These are phyloP conservation scores for Sinonovacula constricta DNA, from an alignment of 1,140 invertebrate genomes.

Conservation along the genomic window DNA sequence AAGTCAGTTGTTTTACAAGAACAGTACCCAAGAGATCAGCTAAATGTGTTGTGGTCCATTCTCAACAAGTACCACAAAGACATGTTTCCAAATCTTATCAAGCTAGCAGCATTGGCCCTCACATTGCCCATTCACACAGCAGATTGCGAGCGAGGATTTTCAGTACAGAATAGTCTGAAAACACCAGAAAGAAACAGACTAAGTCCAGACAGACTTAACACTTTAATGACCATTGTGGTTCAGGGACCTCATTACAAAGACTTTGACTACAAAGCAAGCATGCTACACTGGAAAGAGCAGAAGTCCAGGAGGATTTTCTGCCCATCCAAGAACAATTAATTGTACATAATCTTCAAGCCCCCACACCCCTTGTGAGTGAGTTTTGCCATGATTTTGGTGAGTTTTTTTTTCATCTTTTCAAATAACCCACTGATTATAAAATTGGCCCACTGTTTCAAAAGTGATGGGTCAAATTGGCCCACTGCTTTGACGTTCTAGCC, in stretches of 20 bases:
- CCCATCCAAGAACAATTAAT: neutral
- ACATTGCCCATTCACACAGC: slow-evolving; percentile 8
- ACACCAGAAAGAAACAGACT: neutral
- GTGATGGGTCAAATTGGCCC: neutral
- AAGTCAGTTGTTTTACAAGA: slow-evolving; percentile 31
- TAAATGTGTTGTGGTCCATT: slow-evolving; percentile 25
- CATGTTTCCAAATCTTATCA: slow-evolving; percentile 1
- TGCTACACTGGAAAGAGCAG: neutral
- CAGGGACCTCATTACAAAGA: neutral
- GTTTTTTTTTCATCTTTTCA: neutral
- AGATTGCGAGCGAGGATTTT: neutral
- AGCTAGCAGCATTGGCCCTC: slow-evolving; percentile 6
- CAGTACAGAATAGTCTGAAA: neutral
- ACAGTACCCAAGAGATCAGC: slow-evolving; percentile 34
- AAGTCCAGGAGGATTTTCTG: neutral
- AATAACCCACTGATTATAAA: neutral
- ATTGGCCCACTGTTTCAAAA: neutral
- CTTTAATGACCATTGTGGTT: neutral
- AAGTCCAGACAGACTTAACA: neutral
- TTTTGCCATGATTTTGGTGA: neutral
- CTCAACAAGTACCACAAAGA: slow-evolving; percentile 15
- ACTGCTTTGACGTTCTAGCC: too few relatives aligned
- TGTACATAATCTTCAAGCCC: neutral
- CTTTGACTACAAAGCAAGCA: neutral
- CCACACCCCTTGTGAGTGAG: neutral